phyloP scores from a whole-genome alignment of 1,140 invertebrate genomes.

The Eupristina koningsbergeri region DNA sequence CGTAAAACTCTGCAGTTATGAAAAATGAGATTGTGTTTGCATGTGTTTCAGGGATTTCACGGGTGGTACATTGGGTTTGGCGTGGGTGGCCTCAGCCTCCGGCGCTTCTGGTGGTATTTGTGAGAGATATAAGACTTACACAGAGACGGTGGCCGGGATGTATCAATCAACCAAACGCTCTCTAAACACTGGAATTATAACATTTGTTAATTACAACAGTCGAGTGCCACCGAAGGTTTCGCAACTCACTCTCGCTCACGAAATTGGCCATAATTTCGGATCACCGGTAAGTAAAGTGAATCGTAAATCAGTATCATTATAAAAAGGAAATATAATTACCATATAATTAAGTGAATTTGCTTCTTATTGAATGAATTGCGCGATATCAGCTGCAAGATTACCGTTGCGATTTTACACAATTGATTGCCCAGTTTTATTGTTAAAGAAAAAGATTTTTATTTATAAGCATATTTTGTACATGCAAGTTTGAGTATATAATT shows the following conservation, averaged over 20 bases:
- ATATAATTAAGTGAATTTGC: no score
- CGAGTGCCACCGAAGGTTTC: constrained; percentile 97
- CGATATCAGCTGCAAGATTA: no score
- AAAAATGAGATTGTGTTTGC: no score
- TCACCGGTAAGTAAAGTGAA: constrained; percentile 90
- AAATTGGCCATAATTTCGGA: constrained; percentile 99
- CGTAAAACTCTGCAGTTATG: no score
- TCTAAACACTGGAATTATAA: constrained; percentile 99
- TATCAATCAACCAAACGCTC: constrained; percentile 95
- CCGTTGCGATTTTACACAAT: no score
- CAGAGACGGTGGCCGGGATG: constrained; percentile 93
- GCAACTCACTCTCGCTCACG: constrained; percentile 97
- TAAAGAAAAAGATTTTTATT: no score
- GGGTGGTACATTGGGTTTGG: constrained; percentile 95
- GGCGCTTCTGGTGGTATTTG: constrained; percentile 98
- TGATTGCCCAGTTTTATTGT: no score
- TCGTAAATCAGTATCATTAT: no score
- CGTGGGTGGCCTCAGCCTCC: constrained; percentile 97
- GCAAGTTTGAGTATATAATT: no score
- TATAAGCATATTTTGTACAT: no score
- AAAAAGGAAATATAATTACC: no score
- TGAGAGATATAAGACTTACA: constrained; percentile 97
- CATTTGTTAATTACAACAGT: constrained; percentile 99
- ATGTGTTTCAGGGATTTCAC: constrained; percentile 86
- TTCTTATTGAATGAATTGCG: no score